A percentile compares a stretch with the other conserved stretches of the same genome.
phyloP scores from a whole-genome alignment of 2,888 invertebrate species.

The Drosophila subquinaria region DNA sequence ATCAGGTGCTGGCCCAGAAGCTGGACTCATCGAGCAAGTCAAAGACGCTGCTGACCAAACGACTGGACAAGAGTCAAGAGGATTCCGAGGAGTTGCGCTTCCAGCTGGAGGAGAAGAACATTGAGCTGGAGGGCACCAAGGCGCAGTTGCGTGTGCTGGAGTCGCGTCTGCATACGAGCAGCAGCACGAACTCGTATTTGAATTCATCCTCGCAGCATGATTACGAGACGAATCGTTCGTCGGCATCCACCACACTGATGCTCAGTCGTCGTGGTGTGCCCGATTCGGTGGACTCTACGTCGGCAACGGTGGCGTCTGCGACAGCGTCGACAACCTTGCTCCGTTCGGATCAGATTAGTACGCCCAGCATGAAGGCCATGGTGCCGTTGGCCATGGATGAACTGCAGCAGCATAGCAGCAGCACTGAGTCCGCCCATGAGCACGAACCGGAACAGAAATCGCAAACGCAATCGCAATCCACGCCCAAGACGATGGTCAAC shows the following conservation, averaged over 20 bases:
- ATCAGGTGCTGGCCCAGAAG: slow-evolving; percentile 92
- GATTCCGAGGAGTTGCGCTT: slow-evolving; percentile 93
- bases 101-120: slow-evolving; percentile 93
- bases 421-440: slow-evolving; percentile 89
- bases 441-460: slow-evolving; percentile 75
- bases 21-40: slow-evolving; percentile 90
- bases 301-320: slow-evolving; percentile 52
- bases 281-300: slow-evolving; percentile 65
- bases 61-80: slow-evolving; percentile 91
- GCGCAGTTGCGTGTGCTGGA: slow-evolving; percentile 92
- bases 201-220: slow-evolving; percentile 82
- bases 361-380: slow-evolving; percentile 88
- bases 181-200: slow-evolving; percentile 85
- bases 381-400: slow-evolving; percentile 87
- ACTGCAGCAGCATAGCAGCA: slow-evolving; percentile 87
- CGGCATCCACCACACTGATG: slow-evolving; percentile 83
- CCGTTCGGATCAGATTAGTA: slow-evolving; percentile 85
- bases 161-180: slow-evolving; percentile 83
- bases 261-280: slow-evolving; percentile 80
- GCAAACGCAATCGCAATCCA: slow-evolving; percentile 9
- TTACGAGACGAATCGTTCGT: slow-evolving; percentile 83
- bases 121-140: slow-evolving; percentile 93
- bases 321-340: slow-evolving; percentile 49
- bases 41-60: slow-evolving; percentile 88
- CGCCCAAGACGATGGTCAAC: slow-evolving; percentile 62